Conservation (phyloP, 2,113 vertebrate genomes). For the Euleptes europaea region DNA sequence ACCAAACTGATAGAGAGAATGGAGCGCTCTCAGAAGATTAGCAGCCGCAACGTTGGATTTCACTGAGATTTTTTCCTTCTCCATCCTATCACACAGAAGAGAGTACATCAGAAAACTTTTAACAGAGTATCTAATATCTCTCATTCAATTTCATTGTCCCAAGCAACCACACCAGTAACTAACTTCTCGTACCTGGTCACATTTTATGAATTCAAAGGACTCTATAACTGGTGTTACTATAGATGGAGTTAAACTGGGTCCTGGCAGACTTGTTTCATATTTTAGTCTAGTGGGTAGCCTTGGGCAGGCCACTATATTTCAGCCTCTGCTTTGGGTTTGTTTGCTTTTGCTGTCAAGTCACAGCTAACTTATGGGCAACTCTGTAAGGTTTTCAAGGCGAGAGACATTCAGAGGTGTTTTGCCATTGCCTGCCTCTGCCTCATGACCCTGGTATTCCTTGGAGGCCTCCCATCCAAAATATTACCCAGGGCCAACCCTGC, state of each 20-base stretch:
- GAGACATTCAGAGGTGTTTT: too few relatives aligned
- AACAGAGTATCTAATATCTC: neutral
- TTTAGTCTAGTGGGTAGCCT: neutral
- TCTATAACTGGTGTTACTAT: neutral
- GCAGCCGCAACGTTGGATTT: constrained; percentile 68
- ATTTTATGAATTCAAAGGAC: neutral
- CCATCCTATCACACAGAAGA: constrained; percentile 62
- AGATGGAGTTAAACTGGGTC: neutral
- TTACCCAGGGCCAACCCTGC: neutral
- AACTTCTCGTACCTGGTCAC: neutral
- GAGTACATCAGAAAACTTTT: neutral
- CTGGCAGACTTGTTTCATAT: neutral
- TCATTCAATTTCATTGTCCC: neutral
- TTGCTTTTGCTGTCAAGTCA: too few relatives aligned
- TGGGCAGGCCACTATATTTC: neutral
- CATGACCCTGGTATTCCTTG: too few relatives aligned
- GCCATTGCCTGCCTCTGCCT: too few relatives aligned
- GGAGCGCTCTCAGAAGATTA: constrained; percentile 65
- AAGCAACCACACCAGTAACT: neutral
- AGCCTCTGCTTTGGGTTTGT: neutral
- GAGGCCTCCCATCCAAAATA: too few relatives aligned
- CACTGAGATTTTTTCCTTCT: constrained; percentile 66
- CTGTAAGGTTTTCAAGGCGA: too few relatives aligned
- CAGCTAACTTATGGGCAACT: too few relatives aligned
- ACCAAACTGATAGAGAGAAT: constrained; percentile 59